These are phyloP conservation scores for Papilio aristodemus DNA, from an alignment of 1,140 invertebrate species.

Conservation along the genomic window DNA sequence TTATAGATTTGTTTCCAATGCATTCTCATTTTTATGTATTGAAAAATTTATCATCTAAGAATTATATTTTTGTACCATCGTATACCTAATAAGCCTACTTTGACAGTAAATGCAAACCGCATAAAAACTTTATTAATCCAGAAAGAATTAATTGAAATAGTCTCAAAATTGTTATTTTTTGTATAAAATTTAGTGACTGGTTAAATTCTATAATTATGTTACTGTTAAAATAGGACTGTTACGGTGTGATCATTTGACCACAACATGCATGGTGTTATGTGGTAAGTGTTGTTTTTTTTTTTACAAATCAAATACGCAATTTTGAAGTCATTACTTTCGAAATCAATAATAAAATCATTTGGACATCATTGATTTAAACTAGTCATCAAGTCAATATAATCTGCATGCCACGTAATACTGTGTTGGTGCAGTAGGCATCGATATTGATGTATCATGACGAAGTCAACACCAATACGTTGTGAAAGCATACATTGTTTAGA, in stretches of 20 bases:
- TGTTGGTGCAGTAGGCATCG: conserved; percentile 55
- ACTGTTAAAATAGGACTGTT: conserved; percentile 3
- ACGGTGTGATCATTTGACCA: conserved; percentile 39
- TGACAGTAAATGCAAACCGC: background rate
- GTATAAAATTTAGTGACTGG: no score
- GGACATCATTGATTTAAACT: conserved; percentile 17
- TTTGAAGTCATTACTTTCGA: conserved; percentile 27
- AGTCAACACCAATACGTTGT: conserved; percentile 69
- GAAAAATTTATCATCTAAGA: conserved; percentile 36
- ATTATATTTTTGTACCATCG: conserved; percentile 31
- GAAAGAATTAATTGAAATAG: no score
- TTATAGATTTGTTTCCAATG: conserved; percentile 26
- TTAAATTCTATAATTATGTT: background rate
- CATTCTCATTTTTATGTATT: conserved; percentile 21
- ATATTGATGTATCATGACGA: conserved; percentile 66
- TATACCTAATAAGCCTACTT: background rate
- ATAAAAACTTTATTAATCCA: background rate
- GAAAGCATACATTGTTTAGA: conserved; percentile 46
- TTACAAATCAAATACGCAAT: conserved; percentile 9
- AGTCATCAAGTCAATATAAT: conserved; percentile 31
- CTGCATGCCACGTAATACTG: conserved; percentile 77
- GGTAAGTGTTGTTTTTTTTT: conserved; percentile 48
- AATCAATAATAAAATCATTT: background rate
- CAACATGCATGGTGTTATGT: conserved; percentile 75
- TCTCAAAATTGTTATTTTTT: no score